Conservation (phyloP, 1,140 invertebrate genomes). For the Drosophila oshimai region DNA sequence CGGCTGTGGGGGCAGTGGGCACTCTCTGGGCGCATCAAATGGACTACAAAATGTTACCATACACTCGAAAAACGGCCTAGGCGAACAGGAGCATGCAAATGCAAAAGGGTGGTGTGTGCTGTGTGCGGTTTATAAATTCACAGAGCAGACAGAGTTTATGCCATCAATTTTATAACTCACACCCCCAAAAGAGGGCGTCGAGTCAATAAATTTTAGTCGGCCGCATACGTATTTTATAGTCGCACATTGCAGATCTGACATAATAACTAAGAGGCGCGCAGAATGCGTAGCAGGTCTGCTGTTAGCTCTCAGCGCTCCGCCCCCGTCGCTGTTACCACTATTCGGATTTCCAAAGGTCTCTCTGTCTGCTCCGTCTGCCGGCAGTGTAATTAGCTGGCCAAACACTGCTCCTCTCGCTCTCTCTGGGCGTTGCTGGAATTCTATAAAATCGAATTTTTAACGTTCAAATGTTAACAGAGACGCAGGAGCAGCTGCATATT, state of each 20-base stretch:
- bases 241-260: conserved; percentile 82
- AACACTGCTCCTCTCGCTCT: conserved; percentile 14
- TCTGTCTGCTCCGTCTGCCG: neutral
- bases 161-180: conserved; percentile 81
- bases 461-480: conserved; percentile 77
- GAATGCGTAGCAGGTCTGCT: conserved; percentile 61
- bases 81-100: conserved; percentile 39
- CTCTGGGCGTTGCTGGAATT: conserved; percentile 75
- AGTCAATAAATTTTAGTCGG: conserved; percentile 80
- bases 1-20: too few species aligned
- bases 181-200: conserved; percentile 67
- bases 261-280: conserved; percentile 81
- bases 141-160: conserved; percentile 79
- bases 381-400: neutral
- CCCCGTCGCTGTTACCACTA: conserved; percentile 42
- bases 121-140: conserved; percentile 60
- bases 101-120: neutral
- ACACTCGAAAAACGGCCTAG: conserved; percentile 41
- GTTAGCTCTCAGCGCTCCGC: conserved; percentile 47
- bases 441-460: conserved; percentile 82
- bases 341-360: conserved; percentile 8
- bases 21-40: conserved; percentile 21
- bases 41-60: conserved; percentile 49
- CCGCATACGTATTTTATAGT: conserved; percentile 80
- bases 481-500: conserved; percentile 42